phyloP scores from a whole-genome alignment of 2,113 vertebrate genomes.

The Istiophorus platypterus region DNA sequence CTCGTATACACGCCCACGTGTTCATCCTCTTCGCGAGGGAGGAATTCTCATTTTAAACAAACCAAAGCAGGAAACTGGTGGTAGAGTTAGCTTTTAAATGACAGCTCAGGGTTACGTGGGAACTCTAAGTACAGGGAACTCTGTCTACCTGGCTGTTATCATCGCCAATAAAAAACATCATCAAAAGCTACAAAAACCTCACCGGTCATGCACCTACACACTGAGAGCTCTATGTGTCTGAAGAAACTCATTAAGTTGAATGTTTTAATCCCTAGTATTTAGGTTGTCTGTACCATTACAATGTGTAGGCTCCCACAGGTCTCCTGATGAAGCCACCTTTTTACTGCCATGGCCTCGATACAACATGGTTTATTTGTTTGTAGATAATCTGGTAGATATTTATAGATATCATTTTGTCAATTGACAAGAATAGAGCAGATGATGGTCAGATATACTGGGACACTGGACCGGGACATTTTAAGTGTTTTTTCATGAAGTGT shows the following conservation, averaged over 20 bases:
- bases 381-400: too few relatives aligned
- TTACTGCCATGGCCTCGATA: too few relatives aligned
- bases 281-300: too few relatives aligned
- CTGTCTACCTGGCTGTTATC: conserved; percentile 48
- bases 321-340: too few relatives aligned
- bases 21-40: conserved; percentile 40
- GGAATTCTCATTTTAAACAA: conserved; percentile 81
- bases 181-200: conserved; percentile 24
- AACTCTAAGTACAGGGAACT: conserved; percentile 51
- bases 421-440: too few relatives aligned
- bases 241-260: not conserved
- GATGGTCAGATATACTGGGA: too few relatives aligned
- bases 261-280: too few relatives aligned
- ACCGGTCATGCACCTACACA: conserved; percentile 4
- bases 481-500: not conserved
- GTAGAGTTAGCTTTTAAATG: conserved; percentile 55
- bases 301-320: too few relatives aligned
- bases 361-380: too few relatives aligned
- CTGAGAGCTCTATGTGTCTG: not conserved
- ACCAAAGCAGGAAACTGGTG: conserved; percentile 72
- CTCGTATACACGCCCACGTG: not conserved
- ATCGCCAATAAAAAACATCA: conserved; percentile 45
- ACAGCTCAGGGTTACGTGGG: conserved; percentile 46
- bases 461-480: too few relatives aligned
- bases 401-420: too few relatives aligned